Evolutionary conservation across 2,113 vertebrate genomes (phyloP).

Genomic region (Cheilinus undulatus): DNA sequence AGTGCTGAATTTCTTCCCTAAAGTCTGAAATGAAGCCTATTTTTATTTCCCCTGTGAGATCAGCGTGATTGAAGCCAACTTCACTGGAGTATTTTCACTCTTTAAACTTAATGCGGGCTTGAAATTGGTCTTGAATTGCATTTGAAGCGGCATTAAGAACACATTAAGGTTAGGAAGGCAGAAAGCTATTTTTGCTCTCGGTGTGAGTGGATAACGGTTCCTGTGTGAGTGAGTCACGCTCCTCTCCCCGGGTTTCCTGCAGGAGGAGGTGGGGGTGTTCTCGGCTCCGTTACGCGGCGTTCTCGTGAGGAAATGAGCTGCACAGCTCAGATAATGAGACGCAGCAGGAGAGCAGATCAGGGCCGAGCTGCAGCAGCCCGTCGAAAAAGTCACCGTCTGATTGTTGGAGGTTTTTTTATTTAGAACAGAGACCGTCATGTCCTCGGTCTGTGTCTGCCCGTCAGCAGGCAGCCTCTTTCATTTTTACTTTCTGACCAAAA

Average conservation of each 20-base stretch:
- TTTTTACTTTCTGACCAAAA: conserved; percentile 16
- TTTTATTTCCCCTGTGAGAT: conserved; percentile 7
- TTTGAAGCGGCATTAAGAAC: conserved; percentile 33
- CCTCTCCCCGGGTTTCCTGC: conserved; percentile 9
- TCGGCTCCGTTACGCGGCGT: conserved; percentile 18
- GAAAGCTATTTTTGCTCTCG: conserved; percentile 29
- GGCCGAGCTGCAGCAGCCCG: neutral
- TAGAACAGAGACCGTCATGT: neutral
- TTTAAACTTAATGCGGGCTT: neutral
- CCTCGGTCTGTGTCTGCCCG: neutral
- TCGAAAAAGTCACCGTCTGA: neutral
- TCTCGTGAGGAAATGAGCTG: conserved; percentile 44
- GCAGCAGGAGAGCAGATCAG: conserved; percentile 41
- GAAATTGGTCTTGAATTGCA: conserved; percentile 16
- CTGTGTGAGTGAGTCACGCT: neutral
- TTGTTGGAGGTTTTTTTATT: neutral
- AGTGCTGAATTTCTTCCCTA: neutral
- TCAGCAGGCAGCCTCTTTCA: neutral
- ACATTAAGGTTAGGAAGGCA: conserved; percentile 10
- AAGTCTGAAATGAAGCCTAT: neutral
- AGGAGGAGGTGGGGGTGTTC: conserved; percentile 20
- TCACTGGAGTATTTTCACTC: conserved; percentile 3
- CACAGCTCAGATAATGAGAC: conserved; percentile 41
- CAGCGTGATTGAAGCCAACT: conserved; percentile 10
- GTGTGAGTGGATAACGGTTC: neutral